Evolutionary conservation across 2,113 vertebrate genomes (phyloP).

Genomic region (Malurus cyaneus): DNA sequence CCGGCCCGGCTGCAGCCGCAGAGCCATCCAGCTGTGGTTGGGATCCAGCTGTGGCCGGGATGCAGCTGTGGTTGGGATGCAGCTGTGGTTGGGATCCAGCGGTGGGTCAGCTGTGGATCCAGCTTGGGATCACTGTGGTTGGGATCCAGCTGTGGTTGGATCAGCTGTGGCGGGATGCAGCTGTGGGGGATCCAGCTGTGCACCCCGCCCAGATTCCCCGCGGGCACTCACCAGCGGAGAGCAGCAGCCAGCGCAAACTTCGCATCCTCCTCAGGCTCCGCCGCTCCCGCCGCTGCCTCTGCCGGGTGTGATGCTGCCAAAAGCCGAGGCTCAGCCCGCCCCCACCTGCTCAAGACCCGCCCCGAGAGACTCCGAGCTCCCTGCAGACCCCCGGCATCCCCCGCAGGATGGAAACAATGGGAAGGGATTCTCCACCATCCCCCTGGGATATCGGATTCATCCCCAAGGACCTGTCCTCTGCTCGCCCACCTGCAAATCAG

Average conservation of each 20-base stretch:
- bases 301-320: background rate
- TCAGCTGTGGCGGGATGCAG: too few species aligned
- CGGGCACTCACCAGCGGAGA: slow-evolving; percentile 54
- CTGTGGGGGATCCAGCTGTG: too few species aligned
- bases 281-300: background rate
- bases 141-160: too few species aligned
- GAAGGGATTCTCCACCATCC: background rate
- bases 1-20: background rate
- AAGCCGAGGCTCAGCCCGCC: slow-evolving; percentile 6
- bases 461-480: accelerated
- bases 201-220: background rate
- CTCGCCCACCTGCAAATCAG: accelerated
- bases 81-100: too few species aligned
- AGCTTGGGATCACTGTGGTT: too few species aligned
- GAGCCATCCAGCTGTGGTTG: background rate
- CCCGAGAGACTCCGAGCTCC: background rate
- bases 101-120: too few species aligned
- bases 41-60: too few species aligned
- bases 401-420: accelerated
- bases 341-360: slow-evolving; percentile 32
- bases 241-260: slow-evolving; percentile 35
- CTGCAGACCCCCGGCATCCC: background rate
- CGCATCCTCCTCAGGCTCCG: slow-evolving; percentile 19
- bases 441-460: accelerated
- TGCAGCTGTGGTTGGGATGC: too few species aligned